Percentiles rank a stretch among this genome's conserved stretches.
Conservation (phyloP, 1,140 invertebrate genomes). For the Dendrolimus punctatus region DNA sequence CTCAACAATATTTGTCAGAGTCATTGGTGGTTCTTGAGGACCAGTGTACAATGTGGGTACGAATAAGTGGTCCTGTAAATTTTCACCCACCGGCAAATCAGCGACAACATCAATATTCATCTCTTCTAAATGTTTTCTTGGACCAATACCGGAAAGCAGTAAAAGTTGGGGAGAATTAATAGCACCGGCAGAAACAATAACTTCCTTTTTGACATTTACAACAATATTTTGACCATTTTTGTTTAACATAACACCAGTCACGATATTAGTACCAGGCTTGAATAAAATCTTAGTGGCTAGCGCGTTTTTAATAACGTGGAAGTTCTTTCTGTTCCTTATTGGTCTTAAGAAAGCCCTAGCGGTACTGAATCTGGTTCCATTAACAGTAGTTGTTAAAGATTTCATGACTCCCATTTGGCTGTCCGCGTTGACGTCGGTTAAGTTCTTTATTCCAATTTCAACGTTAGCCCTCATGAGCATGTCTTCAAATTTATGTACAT, state of each 20-base stretch:
- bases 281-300: conserved; percentile 76
- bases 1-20: conserved; percentile 15
- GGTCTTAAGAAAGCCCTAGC: conserved; percentile 71
- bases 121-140: conserved; percentile 75
- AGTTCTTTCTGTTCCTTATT: conserved; percentile 73
- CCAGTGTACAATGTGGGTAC: conserved; percentile 30
- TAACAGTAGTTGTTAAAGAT: conserved; percentile 53
- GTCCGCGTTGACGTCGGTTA: conserved; percentile 72
- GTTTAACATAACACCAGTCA: conserved; percentile 74
- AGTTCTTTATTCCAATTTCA: conserved; percentile 79
- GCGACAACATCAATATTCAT: conserved; percentile 74
- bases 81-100: conserved; percentile 76
- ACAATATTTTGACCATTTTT: conserved; percentile 61
- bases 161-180: conserved; percentile 81
- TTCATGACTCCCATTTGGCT: conserved; percentile 61
- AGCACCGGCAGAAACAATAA: conserved; percentile 79
- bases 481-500: conserved; percentile 78
- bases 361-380: conserved; percentile 64
- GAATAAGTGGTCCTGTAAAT: conserved; percentile 77
- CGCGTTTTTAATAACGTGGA: conserved; percentile 78
- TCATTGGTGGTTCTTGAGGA: conserved; percentile 17
- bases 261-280: conserved; percentile 63
- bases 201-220: conserved; percentile 75
- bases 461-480: conserved; percentile 79
- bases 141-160: conserved; percentile 84